A percentile compares a stretch with the other conserved stretches of the same genome.
Evolutionary conservation across 2,113 vertebrate species (phyloP).

Genomic region (Lasiurus borealis): DNA sequence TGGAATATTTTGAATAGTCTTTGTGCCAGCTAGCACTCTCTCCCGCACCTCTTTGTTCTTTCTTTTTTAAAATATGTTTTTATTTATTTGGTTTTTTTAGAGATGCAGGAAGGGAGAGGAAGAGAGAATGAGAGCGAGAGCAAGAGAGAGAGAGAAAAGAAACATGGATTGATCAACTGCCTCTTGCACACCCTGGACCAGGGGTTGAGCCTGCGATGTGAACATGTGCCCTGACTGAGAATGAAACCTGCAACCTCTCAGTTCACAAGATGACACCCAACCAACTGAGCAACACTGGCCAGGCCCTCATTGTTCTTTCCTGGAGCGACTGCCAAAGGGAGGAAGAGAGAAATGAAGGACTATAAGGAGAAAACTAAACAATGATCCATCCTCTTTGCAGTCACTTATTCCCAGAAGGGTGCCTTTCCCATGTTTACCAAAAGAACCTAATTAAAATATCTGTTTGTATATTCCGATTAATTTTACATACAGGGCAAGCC

Average conservation of each 20-base stretch:
- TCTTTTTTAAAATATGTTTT: neutral
- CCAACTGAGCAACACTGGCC: neutral
- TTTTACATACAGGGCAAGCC: neutral
- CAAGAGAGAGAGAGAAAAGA: no score
- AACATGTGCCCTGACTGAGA: neutral
- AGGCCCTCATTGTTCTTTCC: neutral
- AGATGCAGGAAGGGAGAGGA: neutral
- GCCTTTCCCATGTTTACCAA: neutral
- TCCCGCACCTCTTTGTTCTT: conserved; percentile 1
- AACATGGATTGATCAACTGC: neutral
- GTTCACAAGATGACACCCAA: neutral
- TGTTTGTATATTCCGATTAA: neutral
- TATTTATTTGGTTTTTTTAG: neutral
- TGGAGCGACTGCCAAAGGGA: neutral
- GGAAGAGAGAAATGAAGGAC: neutral
- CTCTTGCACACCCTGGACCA: no score
- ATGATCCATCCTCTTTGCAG: neutral
- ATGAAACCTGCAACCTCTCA: neutral
- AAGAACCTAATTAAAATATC: neutral
- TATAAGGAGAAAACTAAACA: neutral
- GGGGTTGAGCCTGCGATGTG: neutral
- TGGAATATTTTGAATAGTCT: neutral
- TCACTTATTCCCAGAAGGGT: neutral
- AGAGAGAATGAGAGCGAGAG: neutral
- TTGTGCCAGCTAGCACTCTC: neutral